Conservation (phyloP, 2,888 invertebrate species). For the Pterostichus niger region DNA sequence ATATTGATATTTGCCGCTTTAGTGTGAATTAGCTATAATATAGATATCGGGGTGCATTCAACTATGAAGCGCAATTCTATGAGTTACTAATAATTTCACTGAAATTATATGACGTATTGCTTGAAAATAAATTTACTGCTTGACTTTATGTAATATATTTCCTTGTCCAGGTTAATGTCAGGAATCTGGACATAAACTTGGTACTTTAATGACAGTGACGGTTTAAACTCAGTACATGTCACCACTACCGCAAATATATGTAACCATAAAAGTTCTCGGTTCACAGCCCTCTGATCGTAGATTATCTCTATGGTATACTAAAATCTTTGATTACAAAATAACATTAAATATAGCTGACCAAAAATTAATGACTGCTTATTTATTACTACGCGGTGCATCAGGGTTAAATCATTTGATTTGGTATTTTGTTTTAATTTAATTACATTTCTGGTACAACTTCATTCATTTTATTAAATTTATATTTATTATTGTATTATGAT, state of each 20-base stretch:
- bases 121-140: constrained; percentile 25
- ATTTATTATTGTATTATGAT: too few relatives aligned
- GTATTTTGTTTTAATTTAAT: too few relatives aligned
- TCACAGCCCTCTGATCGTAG: background rate
- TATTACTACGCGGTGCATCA: too few relatives aligned
- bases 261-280: constrained; percentile 25
- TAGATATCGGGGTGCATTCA: constrained; percentile 2
- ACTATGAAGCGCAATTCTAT: constrained; percentile 3
- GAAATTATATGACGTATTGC: constrained; percentile 29
- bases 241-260: constrained; percentile 10
- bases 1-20: constrained; percentile 1
- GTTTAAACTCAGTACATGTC: background rate
- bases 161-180: background rate
- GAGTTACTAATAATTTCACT: constrained; percentile 7
- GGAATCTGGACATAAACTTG: constrained; percentile 7
- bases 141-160: constrained; percentile 15
- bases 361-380: too few relatives aligned
- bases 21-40: constrained; percentile 18
- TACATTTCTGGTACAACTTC: too few relatives aligned
- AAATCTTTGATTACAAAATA: too few relatives aligned
- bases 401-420: too few relatives aligned
- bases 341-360: too few relatives aligned
- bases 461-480: too few relatives aligned
- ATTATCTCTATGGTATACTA: background rate
- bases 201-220: constrained; percentile 2